A percentile compares a stretch with the other conserved stretches of the same genome.
Conservation (phyloP, 2,113 vertebrate species). For the Oryzias celebensis region DNA sequence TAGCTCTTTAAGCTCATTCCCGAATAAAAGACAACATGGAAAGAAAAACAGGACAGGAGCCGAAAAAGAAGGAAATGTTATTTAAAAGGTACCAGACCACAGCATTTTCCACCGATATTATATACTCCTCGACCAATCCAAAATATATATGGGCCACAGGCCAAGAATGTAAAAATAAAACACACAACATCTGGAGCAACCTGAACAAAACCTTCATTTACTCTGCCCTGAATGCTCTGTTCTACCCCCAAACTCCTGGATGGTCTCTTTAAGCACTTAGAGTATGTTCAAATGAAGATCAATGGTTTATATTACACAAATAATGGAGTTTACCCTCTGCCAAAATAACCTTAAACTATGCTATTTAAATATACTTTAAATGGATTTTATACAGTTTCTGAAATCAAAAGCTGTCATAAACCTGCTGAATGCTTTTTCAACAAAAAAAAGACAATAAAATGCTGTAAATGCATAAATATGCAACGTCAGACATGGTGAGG, state of each 20-base stretch:
- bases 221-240: slow-evolving; percentile 94
- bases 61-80: slow-evolving; percentile 99
- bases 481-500: no score
- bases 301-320: slow-evolving; percentile 18
- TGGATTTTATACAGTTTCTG: neutral
- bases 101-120: slow-evolving; percentile 99
- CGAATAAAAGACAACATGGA: slow-evolving; percentile 99
- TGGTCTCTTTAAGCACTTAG: slow-evolving; percentile 41
- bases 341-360: neutral
- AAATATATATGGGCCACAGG: slow-evolving; percentile 96
- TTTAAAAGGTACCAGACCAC: slow-evolving; percentile 99
- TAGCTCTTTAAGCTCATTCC: slow-evolving; percentile 79
- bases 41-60: slow-evolving; percentile 99
- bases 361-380: no score
- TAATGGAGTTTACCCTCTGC: neutral
- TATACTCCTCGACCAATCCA: slow-evolving; percentile 98
- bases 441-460: slow-evolving; percentile 4
- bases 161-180: slow-evolving; percentile 97
- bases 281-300: slow-evolving; percentile 15
- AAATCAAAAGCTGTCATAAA: slow-evolving; percentile 3
- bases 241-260: slow-evolving; percentile 91
- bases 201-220: slow-evolving; percentile 99
- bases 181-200: slow-evolving; percentile 98
- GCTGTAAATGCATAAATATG: neutral
- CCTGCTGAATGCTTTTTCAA: neutral